These are phyloP conservation scores for Nematolebias whitei DNA, from an alignment of 2,113 vertebrate species.

Conservation along the genomic window DNA sequence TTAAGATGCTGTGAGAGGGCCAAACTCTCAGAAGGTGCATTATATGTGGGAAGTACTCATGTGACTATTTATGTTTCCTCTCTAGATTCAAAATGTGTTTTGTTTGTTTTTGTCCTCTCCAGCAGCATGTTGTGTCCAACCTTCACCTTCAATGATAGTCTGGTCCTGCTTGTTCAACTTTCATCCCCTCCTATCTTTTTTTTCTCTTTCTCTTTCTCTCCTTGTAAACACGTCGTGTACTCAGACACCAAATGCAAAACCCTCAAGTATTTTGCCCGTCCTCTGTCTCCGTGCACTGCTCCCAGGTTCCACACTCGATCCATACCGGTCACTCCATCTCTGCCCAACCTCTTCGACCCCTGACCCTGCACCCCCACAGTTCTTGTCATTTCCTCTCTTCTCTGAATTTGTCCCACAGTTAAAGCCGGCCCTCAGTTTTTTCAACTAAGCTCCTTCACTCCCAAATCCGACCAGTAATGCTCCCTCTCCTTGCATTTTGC, in stretches of 20 bases:
- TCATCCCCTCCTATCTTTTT: slow-evolving; percentile 42
- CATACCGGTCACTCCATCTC: slow-evolving; percentile 63
- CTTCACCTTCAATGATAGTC: slow-evolving; percentile 68
- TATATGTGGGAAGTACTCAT: slow-evolving; percentile 38
- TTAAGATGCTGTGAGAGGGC: too few species aligned
- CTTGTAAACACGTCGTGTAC: slow-evolving; percentile 43
- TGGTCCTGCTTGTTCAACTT: slow-evolving; percentile 59
- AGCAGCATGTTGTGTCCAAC: slow-evolving; percentile 68
- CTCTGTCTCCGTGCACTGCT: slow-evolving; percentile 59
- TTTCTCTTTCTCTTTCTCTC: slow-evolving; percentile 39
- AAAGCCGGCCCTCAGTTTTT: slow-evolving; percentile 39
- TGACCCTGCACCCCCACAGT: slow-evolving; percentile 29
- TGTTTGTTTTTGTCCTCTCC: slow-evolving; percentile 36
- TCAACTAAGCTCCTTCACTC: slow-evolving; percentile 55
- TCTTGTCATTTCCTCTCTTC: slow-evolving; percentile 15
- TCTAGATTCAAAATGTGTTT: slow-evolving; percentile 18
- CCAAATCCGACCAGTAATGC: slow-evolving; percentile 65
- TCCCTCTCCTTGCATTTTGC: slow-evolving; percentile 54
- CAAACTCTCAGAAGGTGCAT: too few species aligned
- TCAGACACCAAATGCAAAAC: slow-evolving; percentile 65
- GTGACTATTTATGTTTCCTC: slow-evolving; percentile 31
- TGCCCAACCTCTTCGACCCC: slow-evolving; percentile 61
- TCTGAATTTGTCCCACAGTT: slow-evolving; percentile 30
- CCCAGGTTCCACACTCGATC: slow-evolving; percentile 67
- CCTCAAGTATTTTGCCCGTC: slow-evolving; percentile 61